Conservation (phyloP, 2,113 vertebrate genomes). For the rat (Rattus norvegicus) region GRCr8 NC_086029.1:18816501-18817000, state of each 20-base stretch:
- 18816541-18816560: too few species aligned
- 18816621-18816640: neutral
- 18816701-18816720: neutral
- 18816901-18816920: neutral
- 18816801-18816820: neutral
- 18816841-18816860: neutral
- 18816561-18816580: too few species aligned
- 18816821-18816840: neutral
- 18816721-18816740: neutral
- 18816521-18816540: too few species aligned
- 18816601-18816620: too few species aligned
- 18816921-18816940: neutral
- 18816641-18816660: neutral
- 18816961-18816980: neutral
- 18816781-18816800: too few species aligned
- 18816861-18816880: neutral
- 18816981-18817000: constrained; percentile 62
- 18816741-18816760: neutral
- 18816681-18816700: neutral
- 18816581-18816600: too few species aligned
- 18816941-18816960: neutral
- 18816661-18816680: neutral
- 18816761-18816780: neutral
- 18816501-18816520: too few species aligned
- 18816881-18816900: neutral